Base-by-base conservation (phyloP, 1,140 invertebrate genomes). In the Drosophila lacteicornis region DNA sequence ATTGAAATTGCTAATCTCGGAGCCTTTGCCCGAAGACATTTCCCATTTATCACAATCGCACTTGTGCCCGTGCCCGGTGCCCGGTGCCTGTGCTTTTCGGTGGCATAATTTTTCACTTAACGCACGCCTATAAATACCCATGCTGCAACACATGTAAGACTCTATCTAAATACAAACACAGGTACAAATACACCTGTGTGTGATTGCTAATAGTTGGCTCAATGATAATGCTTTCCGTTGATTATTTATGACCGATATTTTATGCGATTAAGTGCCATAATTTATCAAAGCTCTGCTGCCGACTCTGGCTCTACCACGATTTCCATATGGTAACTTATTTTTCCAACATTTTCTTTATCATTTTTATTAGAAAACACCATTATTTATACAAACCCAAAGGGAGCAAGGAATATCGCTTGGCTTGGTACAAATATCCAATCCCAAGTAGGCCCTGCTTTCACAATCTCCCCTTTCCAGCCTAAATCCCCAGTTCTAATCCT, bases 31-130 rank as follows among this genome's bases (percentile, higher is more conserved):
- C 75, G 33, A 75, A 80, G 80, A 86, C 83, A 88, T 74, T 77
- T 75, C 76, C 84, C 84, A 87, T 84, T 88, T 79, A 80, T 87
- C 85, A 87, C 73, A 69, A 63, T 69, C 78, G 80, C 73, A 88
- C 68, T 88, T 77, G 80, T 73, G 50, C 36, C 69, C 51, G n/a
- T 65, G 66, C 36, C 43, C 67, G 60, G 53, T 80, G 75, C 51
- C 12, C 0, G 19, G 11, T 25, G 42, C 17, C 15, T 0, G 33
- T 45, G 53, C 57, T 46, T 46, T 76, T 66, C 53, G 70, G 55
- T 88, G 84, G 85, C 85, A 90, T 88, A 90, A 88, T 88, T 90
- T 88, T 88, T 79, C 80, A 88, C 84, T 88, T 88, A 90, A 88
- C 84, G 85, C 84, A 88, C 84, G 62, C 49, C 84, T 88, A 88